phyloP scores from a whole-genome alignment of 2,888 invertebrate genomes.

The Drosophila setosimentum region DNA sequence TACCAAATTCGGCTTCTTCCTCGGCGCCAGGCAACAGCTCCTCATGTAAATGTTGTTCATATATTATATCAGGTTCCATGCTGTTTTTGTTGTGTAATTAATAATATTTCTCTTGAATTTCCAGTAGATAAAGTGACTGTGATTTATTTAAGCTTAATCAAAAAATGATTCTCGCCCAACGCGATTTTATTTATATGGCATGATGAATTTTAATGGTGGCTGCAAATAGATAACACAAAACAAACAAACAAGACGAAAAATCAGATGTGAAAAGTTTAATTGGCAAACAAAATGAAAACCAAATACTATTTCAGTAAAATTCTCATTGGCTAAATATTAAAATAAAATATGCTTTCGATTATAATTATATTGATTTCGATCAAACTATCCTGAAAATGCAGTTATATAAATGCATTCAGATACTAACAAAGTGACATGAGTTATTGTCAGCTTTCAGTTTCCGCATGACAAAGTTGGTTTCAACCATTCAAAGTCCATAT shows the following conservation, averaged over 20 bases:
- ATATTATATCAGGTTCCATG: conserved; percentile 60
- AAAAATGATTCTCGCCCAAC: conserved; percentile 19
- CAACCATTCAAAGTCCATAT: conserved; percentile 53
- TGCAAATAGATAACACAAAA: conserved; percentile 28
- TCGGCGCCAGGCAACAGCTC: conserved; percentile 69
- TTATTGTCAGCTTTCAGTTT: conserved; percentile 48
- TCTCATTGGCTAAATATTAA: no score
- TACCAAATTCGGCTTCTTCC: conserved; percentile 83
- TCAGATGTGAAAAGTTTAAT: not conserved
- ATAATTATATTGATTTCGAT: not conserved
- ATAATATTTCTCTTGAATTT: conserved; percentile 15
- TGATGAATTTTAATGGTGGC: conserved; percentile 57
- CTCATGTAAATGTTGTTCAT: conserved; percentile 52
- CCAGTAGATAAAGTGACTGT: conserved; percentile 26
- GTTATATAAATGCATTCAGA: not conserved
- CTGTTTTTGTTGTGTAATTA: conserved; percentile 1
- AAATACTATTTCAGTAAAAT: not conserved
- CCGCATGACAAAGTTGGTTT: conserved; percentile 40
- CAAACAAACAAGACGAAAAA: conserved; percentile 1
- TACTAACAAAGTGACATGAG: conserved; percentile 3
- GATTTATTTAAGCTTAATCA: conserved; percentile 29
- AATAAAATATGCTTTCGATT: no score
- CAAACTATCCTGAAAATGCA: not conserved
- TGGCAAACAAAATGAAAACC: not conserved
- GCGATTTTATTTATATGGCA: conserved; percentile 40